phyloP scores from a whole-genome alignment of 1,140 invertebrate species.

The Nebria ingens region DNA sequence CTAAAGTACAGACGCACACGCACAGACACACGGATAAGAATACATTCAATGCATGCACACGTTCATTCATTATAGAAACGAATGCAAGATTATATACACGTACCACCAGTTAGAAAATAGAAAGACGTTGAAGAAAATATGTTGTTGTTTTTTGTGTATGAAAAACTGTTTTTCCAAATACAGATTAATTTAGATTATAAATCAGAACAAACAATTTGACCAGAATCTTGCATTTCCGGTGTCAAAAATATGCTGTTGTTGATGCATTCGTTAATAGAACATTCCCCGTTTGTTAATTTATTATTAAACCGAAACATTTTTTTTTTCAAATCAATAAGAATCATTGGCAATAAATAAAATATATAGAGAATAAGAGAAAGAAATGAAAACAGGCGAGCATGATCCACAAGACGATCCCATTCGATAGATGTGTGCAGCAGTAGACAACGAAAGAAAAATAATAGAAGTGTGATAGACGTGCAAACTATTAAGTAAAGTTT shows the following conservation, averaged over 20 bases:
- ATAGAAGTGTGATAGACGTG: background rate
- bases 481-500: background rate
- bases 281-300: no score
- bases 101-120: background rate
- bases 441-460: background rate
- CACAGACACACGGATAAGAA: background rate
- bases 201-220: background rate
- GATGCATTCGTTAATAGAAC: background rate
- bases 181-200: background rate
- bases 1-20: no score
- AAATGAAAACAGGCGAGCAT: background rate
- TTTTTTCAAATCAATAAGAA: no score
- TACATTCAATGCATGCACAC: background rate
- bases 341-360: background rate
- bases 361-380: no score
- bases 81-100: background rate
- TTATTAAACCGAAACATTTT: no score
- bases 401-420: background rate
- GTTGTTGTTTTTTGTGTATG: no score
- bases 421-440: background rate
- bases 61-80: background rate
- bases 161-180: background rate
- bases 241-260: background rate
- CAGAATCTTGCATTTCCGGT: background rate
- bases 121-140: background rate